These are phyloP conservation scores for Penaeus indicus DNA, from an alignment of 1,140 invertebrate genomes.

Conservation along the genomic window DNA sequence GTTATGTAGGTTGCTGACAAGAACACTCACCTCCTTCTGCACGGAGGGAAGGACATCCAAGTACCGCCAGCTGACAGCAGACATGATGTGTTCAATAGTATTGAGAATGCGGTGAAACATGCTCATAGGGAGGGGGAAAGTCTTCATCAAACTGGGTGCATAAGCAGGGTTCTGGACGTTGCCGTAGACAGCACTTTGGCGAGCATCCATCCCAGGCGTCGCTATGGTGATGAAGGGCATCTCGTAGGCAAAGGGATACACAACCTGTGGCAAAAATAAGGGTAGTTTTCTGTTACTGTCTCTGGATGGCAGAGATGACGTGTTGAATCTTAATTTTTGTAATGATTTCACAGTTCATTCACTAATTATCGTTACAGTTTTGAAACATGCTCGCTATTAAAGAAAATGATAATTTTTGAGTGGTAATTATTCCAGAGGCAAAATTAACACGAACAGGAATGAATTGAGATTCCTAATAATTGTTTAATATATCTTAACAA, in stretches of 20 bases:
- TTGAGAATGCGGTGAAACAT: slow-evolving; percentile 22
- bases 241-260: slow-evolving; percentile 31
- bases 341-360: no score
- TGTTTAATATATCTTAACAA: no score
- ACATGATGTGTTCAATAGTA: not conserved
- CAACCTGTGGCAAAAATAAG: not conserved
- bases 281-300: no score
- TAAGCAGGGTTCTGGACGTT: slow-evolving; percentile 37
- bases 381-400: no score
- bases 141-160: slow-evolving; percentile 1
- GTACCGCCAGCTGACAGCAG: not conserved
- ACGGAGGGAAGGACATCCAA: slow-evolving; percentile 5
- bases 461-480: no score
- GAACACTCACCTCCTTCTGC: slow-evolving; percentile 21
- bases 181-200: slow-evolving; percentile 30
- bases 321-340: no score
- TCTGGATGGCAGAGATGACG: no score
- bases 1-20: not conserved
- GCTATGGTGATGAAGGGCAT: slow-evolving; percentile 42
- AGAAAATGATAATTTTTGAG: no score
- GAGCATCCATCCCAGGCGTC: slow-evolving; percentile 26
- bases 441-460: no score
- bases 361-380: no score
- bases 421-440: no score
- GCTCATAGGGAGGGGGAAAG: not conserved